These are phyloP conservation scores for Micromys minutus DNA, from an alignment of 2,113 vertebrate species.

Conservation along the genomic window DNA sequence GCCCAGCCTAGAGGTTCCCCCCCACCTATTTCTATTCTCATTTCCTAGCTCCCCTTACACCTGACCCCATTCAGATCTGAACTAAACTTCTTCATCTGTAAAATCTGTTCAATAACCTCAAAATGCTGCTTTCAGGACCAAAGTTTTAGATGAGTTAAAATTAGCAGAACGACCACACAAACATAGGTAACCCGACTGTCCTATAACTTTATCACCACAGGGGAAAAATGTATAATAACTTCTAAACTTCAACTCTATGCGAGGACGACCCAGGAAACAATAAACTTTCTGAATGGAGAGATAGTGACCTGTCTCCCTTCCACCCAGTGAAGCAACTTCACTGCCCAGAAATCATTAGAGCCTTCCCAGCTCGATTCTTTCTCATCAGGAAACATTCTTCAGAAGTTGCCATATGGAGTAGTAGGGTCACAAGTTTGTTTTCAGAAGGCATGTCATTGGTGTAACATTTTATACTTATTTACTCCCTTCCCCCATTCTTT, in stretches of 20 bases:
- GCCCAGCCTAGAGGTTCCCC: no score
- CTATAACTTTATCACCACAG: background rate
- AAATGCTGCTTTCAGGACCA: background rate
- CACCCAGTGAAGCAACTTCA: background rate
- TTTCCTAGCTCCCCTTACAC: no score
- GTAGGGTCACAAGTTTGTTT: background rate
- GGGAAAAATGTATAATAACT: background rate
- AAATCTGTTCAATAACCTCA: background rate
- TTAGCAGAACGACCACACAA: background rate
- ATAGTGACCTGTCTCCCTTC: background rate
- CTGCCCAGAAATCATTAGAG: slow-evolving; percentile 14
- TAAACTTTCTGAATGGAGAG: background rate
- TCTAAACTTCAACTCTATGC: background rate
- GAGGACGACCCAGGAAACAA: background rate
- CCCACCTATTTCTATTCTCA: no score
- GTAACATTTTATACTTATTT: background rate
- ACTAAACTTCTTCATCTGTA: background rate
- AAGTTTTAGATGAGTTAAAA: slow-evolving; percentile 32
- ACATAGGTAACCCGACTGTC: background rate
- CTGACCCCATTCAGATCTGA: background rate
- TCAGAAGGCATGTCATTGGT: background rate
- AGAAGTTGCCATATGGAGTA: background rate
- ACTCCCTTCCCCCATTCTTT: no score
- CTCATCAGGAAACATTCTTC: background rate
- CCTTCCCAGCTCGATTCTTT: background rate